Conservation (phyloP, 2,888 invertebrate species). For the Steromphala cineraria region DNA sequence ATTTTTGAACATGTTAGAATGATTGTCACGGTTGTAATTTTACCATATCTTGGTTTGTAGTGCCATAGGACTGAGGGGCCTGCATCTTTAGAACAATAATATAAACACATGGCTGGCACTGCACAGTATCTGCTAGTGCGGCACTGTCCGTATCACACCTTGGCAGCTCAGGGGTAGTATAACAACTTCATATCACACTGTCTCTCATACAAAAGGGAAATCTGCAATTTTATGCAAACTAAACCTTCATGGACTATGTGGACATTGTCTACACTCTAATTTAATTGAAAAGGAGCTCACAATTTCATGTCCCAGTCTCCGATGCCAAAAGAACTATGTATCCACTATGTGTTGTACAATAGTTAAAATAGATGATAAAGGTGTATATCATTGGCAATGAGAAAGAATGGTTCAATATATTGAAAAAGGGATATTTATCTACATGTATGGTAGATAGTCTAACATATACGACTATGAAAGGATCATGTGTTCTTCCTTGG, state of each 20-base stretch:
- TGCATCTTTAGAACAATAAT: neutral
- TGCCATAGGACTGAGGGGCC: neutral
- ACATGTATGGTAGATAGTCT: too few relatives aligned
- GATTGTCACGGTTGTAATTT: too few relatives aligned
- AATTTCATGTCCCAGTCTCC: too few relatives aligned
- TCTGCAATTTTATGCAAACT: neutral
- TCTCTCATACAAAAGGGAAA: neutral
- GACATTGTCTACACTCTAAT: neutral
- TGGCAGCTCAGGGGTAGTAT: slow-evolving; percentile 8
- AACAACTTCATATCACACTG: slow-evolving; percentile 1
- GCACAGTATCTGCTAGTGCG: neutral
- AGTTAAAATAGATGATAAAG: too few relatives aligned
- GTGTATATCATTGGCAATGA: too few relatives aligned
- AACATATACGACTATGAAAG: neutral
- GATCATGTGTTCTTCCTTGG: neutral
- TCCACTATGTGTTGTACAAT: too few relatives aligned
- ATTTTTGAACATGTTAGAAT: too few relatives aligned
- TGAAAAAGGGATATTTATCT: too few relatives aligned
- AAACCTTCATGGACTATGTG: neutral
- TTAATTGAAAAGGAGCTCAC: too few relatives aligned
- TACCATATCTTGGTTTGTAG: too few relatives aligned
- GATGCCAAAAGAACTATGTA: too few relatives aligned
- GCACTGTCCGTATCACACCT: slow-evolving; percentile 14
- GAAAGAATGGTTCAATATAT: too few relatives aligned
- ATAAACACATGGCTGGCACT: neutral